Evolutionary conservation across 2,888 invertebrate species (phyloP), one percentile per base, ranked within the genome.

Genomic region (Lasioglossum zephyrum): DNA sequence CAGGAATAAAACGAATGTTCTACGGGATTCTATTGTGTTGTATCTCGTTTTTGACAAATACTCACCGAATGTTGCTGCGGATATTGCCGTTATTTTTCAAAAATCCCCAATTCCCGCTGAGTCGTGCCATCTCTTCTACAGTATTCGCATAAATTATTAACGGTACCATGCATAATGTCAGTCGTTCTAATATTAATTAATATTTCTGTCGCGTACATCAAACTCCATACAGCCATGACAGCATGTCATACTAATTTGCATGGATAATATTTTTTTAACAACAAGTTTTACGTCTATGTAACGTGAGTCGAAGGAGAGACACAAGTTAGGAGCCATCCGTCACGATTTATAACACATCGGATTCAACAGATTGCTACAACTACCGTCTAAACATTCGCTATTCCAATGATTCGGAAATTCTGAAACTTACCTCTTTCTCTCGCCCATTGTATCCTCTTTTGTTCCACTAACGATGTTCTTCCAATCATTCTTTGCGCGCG

Each of bases 361-460:
- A 26, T 49, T 73, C 47, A 49, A 73, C 44, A 49, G 31, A 73
- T 73, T 41, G 70, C 49, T 18, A 49, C 26, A 18, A 11, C 49
- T 78, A 47, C 16, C 4, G 2, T 66, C 49, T 18, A 16, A 49
- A 31, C 11, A 44, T 47, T 4, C 22, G 41, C n/a, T 39, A 70
- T n/a, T 22, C 41, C 11, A 41, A 73, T 11, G 2, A 63, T 66
- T 9, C 22, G 36, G 69, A 1, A 26, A 74, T 72, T 36, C 92
- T 1, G 31, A 49, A 18, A 84, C 95, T 94, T 96, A 98, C 99
- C 98, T 97, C 97, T 97, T 96, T 99, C 99, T 95, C 96, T 97
- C 92, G 98, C 98, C 99, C 99, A 99, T 96, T 99, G 98, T 93
- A 97, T 96, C 95, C 97, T 97, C 95, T 99, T 99, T 95, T 97